Evolutionary conservation across 2,797 vertebrate genomes (phyloP), one percentile per base, ranked within the genome.

Genomic region (Falco concolor): DNA sequence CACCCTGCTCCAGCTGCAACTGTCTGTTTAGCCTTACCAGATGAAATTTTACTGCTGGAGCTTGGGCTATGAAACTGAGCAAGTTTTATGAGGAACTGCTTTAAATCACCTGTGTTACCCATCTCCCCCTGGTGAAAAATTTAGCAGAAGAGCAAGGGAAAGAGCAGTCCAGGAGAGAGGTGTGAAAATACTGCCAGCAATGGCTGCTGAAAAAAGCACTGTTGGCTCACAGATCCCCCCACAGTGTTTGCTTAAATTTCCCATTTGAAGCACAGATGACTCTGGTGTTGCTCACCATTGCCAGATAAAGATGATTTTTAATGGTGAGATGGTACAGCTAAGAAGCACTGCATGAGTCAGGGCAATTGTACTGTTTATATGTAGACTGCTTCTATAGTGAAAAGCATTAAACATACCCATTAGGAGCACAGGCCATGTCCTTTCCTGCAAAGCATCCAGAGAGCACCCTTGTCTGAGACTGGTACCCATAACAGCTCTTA

Each of bases 1-100:
- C 60, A 4, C 65, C 45, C 78, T 57, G 68, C 69, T 89, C 75
- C 91, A 88, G 79, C 92, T 95, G 88, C 85, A 91, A 38, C 57
- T 63, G 64, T 36, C 64, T 89, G 75, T 2, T 90, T 13, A 65
- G 64, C 72, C 38, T 72, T 34, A 61, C 69, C 79, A 61, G 84
- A 68, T 49, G 60, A 70, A 47, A 20, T 61, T 52, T 87, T 52
- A 75, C 84, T 74, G 78, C 72, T 57, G 82, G 63, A 73, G 74
- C 72, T 45, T 12, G 47, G 27, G 52, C 57, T 80, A 8, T 34
- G 68, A 60, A 80, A 40, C 22, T 0, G 32, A 64, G 79, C 7
- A 1, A 57, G 8, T 47, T 87, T 95, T 44, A 16, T 38, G 69
- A 65, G 53, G 56, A 78, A 8, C 76, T 78, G 84, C 61, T 84